Base-by-base conservation (phyloP, 2,113 vertebrate species). In the Zeus faber region DNA sequence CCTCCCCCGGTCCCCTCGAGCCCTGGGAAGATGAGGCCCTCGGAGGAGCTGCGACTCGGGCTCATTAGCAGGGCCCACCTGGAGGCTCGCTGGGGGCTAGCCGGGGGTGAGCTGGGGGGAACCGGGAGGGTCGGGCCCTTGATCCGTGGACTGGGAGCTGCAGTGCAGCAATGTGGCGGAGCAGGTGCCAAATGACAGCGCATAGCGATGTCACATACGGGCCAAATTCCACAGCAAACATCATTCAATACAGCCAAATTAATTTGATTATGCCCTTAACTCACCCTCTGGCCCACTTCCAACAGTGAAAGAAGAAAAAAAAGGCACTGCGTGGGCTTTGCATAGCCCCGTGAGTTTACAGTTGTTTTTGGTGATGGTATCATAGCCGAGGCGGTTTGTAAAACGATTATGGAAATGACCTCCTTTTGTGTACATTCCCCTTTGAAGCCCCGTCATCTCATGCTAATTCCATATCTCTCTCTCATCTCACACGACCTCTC, bases 1-100 rank as follows among this genome's bases (percentile, higher is more conserved):
- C 77, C 64, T 72, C 64, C 67, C 10, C 56, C 50, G 27, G 58
- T 56, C 77, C 68, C 78, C 50, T 14, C 70, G 10, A 78, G 65
- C 68, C 69, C 72, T 80, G 77, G 57, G 84, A 90, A 82, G 75
- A 89, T 87, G 89, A 90, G 88, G 89, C 85, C 85, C 76, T 46
- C 24, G 81, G 79, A 61, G 71, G 80, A 85, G 81, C 73, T 85
- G 62, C 14, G 80, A 81, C 71, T 83, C 85, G 62, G 71, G 67
- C 89, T 94, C 92, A 94, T 94, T 94, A 94, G 87, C 76, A 61
- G 88, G 61, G 82, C 79, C 82, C 92, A 90, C 91, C 93, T 84
- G 91, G 91, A 90, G 92, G 80, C 84, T 5, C 81, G 84, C 49
- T 69, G 84, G 80, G 80, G 82, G 75, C 84, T 14, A 81, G 83